Evolutionary conservation across 2,113 vertebrate genomes (phyloP).

Genomic region (Abramis brama): DNA sequence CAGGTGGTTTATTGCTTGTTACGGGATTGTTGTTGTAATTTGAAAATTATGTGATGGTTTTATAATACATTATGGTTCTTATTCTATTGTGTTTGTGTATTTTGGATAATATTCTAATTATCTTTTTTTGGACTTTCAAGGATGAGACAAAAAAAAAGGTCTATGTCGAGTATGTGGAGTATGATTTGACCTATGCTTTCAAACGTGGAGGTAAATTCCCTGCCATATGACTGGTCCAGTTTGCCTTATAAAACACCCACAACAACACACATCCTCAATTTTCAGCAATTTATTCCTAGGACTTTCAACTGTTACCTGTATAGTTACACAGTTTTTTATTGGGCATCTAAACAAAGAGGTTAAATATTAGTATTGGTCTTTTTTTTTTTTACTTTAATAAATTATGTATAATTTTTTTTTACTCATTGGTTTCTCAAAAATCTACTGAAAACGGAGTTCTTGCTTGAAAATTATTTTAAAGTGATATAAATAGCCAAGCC

Average conservation of each 20-base stretch:
- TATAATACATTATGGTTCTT: not conserved
- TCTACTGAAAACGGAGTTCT: not conserved
- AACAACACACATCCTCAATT: not conserved
- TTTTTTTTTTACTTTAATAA: not conserved
- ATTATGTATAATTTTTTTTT: too few species aligned
- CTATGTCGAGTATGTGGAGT: conserved; percentile 58
- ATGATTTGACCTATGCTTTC: conserved; percentile 62
- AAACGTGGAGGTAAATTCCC: conserved; percentile 55
- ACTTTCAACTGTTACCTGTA: not conserved
- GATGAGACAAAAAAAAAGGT: conserved; percentile 33
- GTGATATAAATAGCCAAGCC: not conserved
- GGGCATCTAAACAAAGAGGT: not conserved
- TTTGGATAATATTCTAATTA: not conserved
- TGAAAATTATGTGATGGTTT: not conserved
- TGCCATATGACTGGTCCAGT: not conserved
- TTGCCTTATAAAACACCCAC: not conserved
- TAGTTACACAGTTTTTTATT: not conserved
- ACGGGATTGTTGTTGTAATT: not conserved
- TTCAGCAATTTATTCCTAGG: not conserved
- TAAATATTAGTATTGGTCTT: not conserved
- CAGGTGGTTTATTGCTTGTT: not conserved
- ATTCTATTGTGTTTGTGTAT: not conserved
- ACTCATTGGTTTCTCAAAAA: not conserved
- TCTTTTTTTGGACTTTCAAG: conserved; percentile 58
- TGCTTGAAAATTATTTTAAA: not conserved